Evolutionary conservation across 2,888 invertebrate genomes (phyloP).

Genomic region (Belgica antarctica): DNA sequence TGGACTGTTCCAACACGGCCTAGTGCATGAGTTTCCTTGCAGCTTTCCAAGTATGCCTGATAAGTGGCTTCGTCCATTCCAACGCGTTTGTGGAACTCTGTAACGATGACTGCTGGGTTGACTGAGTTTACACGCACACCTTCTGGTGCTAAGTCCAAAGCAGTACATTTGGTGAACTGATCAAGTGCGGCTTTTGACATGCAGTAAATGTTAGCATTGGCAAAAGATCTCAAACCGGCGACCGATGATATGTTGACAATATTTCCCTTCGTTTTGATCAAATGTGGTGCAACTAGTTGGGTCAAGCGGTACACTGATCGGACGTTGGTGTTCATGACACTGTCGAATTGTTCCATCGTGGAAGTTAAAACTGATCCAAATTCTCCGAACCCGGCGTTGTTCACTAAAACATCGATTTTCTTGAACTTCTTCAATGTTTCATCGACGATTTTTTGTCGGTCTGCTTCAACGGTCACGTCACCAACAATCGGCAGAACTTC

Average conservation of each 20-base stretch:
- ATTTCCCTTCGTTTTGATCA: slow-evolving; percentile 74
- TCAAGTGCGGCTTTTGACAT: slow-evolving; percentile 92
- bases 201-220: slow-evolving; percentile 84
- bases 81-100: slow-evolving; percentile 77
- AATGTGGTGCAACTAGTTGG: slow-evolving; percentile 77
- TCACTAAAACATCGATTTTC: slow-evolving; percentile 73
- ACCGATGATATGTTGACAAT: slow-evolving; percentile 94
- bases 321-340: slow-evolving; percentile 82
- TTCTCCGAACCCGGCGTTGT: slow-evolving; percentile 85
- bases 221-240: slow-evolving; percentile 81
- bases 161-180: slow-evolving; percentile 87
- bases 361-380: slow-evolving; percentile 79
- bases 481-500: slow-evolving; percentile 61
- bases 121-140: slow-evolving; percentile 85
- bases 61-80: slow-evolving; percentile 77
- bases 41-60: slow-evolving; percentile 74
- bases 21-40: slow-evolving; percentile 82
- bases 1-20: slow-evolving; percentile 77
- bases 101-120: slow-evolving; percentile 89
- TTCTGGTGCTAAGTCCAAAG: slow-evolving; percentile 76
- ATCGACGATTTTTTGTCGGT: slow-evolving; percentile 65
- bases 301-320: slow-evolving; percentile 75
- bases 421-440: slow-evolving; percentile 65
- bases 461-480: slow-evolving; percentile 67
- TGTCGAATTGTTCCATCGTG: slow-evolving; percentile 77